Base-by-base conservation (phyloP, 2,797 vertebrate genomes). In the Discoglossus pictus region DNA sequence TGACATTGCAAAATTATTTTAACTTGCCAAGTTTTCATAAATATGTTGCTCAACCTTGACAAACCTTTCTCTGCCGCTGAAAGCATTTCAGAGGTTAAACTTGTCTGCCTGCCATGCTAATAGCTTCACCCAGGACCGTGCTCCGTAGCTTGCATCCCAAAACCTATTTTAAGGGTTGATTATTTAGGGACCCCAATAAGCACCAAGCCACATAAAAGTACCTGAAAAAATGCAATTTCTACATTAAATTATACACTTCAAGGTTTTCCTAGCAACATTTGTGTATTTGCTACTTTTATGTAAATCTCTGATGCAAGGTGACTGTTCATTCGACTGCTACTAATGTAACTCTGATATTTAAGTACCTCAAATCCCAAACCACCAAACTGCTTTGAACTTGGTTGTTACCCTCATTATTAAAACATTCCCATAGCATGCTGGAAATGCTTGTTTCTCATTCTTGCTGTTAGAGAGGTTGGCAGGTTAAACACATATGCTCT, bases 331-430 rank as follows among this genome's bases (percentile, higher is more conserved):
- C 53, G 53, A 52, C 44, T 71, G 68, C 68, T 58, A 58, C 68
- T 71, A 71, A 71, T 71, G 68, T 71, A 59, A 64, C 68, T 70
- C 68, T 51, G 68, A 71, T 71, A 64, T 71, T 64, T 71, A 71
- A 71, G 61, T 71, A 71, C 60, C 53, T 71, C 68, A 71, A 71
- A 61, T 71, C 68, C 68, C 68, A 71, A 65, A 59, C 60, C 68
- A 64, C 68, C 68, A 71, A 52, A 71, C 61, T 64, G 68, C 68
- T 71, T 65, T 71, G 68, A 71, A 71, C 68, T 63, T 71, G 61
- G 59, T 71, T 71, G 68, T 71, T 71, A 71, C 68, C 68, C 61
- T 71, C 68, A 71, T 71, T 71, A 71, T 65, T 71, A 71, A 71
- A 71, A 71, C 68, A 71, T 71, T 71, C 68, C 68, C 68, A 64